Conservation (phyloP, 2,113 vertebrate species). For the Anhinga rufa region DNA sequence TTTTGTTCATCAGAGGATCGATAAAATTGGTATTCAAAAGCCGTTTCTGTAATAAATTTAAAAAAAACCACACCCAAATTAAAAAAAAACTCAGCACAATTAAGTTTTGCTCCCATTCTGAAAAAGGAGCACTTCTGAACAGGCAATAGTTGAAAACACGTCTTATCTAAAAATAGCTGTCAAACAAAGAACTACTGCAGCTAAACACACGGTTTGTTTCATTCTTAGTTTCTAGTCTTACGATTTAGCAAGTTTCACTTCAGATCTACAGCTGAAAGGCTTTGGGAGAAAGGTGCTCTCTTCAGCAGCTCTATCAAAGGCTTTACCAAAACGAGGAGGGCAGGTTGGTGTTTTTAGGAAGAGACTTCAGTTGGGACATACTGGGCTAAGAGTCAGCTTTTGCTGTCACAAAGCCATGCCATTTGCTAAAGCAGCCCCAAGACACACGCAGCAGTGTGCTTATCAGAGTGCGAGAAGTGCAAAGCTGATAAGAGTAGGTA, state of each 20-base stretch:
- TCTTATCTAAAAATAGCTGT: neutral
- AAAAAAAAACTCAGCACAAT: neutral
- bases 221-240: neutral
- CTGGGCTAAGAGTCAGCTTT: neutral
- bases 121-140: neutral
- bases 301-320: neutral
- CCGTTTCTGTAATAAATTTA: conserved; percentile 70
- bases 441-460: rapidly evolving
- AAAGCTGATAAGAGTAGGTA: neutral
- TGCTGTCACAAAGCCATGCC: rapidly evolving
- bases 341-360: neutral
- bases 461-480: neutral
- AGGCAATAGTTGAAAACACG: neutral
- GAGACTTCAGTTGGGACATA: rapidly evolving
- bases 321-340: neutral
- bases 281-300: neutral
- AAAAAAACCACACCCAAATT: too few relatives aligned
- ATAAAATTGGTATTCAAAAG: conserved; percentile 74
- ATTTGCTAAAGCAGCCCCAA: neutral
- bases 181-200: neutral
- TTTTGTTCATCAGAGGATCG: conserved; percentile 82
- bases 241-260: neutral
- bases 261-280: neutral
- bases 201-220: neutral
- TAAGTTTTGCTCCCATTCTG: neutral